phyloP scores from a whole-genome alignment of 2,797 vertebrate species.

The Falco biarmicus region DNA sequence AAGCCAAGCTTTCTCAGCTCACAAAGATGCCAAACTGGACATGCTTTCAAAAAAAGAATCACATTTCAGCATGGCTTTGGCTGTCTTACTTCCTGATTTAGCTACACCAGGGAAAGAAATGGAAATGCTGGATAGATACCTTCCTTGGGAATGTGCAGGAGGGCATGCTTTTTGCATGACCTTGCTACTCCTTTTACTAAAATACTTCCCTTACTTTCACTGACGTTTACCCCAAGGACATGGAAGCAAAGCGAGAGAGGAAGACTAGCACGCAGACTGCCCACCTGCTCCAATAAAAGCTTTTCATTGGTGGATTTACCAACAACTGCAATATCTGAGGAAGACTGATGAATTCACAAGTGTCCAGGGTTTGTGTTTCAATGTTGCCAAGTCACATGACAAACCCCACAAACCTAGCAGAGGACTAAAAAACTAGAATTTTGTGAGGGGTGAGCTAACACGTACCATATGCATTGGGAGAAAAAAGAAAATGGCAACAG shows the following conservation, averaged over 20 bases:
- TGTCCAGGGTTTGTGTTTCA: background rate
- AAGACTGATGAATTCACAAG: background rate
- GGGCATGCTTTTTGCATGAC: slow-evolving; percentile 6
- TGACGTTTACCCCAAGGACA: slow-evolving; percentile 29
- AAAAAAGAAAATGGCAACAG: background rate
- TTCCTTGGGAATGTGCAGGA: background rate
- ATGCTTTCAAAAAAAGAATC: background rate
- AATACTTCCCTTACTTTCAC: slow-evolving; percentile 33
- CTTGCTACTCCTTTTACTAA: slow-evolving; percentile 46
- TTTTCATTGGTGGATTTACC: slow-evolving; percentile 37
- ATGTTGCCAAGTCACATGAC: slow-evolving; percentile 10
- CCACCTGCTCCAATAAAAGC: slow-evolving; percentile 4
- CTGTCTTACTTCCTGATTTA: background rate
- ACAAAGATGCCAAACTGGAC: slow-evolving; percentile 21
- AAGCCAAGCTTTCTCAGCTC: background rate
- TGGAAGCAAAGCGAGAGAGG: background rate
- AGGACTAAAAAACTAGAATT: slow-evolving; percentile 5
- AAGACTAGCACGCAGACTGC: background rate
- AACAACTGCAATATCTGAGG: background rate
- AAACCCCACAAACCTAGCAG: slow-evolving; percentile 25
- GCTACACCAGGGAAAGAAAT: background rate
- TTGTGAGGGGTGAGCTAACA: slow-evolving; percentile 12
- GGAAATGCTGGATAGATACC: slow-evolving; percentile 1
- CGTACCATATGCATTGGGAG: background rate
- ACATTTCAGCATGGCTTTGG: background rate